Conservation (phyloP, 2,888 invertebrate species). For the Pseudococcus viburni region DNA sequence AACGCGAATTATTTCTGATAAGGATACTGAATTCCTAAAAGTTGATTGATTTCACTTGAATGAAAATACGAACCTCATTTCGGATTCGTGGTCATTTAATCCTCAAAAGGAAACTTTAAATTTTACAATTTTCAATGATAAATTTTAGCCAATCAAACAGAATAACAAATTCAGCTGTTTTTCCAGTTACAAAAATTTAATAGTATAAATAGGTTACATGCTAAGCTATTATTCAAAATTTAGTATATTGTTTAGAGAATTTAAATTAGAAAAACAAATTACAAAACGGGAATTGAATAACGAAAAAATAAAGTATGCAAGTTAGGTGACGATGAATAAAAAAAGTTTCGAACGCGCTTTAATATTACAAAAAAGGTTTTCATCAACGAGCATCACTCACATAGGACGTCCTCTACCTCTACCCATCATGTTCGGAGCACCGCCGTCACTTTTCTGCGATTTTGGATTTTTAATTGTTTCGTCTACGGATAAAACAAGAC, state of each 20-base stretch:
- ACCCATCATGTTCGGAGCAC: slow-evolving; percentile 73
- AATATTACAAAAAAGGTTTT: neutral
- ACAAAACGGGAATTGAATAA: neutral
- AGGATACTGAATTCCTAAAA: too few relatives aligned
- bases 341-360: neutral
- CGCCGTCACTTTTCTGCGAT: slow-evolving; percentile 74
- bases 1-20: too few relatives aligned
- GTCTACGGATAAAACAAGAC: slow-evolving; percentile 95
- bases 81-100: too few relatives aligned
- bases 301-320: neutral
- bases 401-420: slow-evolving; percentile 80
- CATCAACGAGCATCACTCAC: slow-evolving; percentile 71
- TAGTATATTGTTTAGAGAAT: neutral
- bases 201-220: slow-evolving; percentile 20
- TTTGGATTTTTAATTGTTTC: slow-evolving; percentile 97
- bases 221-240: slow-evolving; percentile 10
- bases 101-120: too few relatives aligned
- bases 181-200: slow-evolving; percentile 27
- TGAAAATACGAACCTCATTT: too few relatives aligned
- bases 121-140: too few relatives aligned
- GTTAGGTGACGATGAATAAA: slow-evolving; percentile 10
- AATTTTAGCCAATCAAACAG: neutral
- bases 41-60: too few relatives aligned
- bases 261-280: slow-evolving; percentile 15
- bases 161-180: neutral